phyloP scores from a whole-genome alignment of 1,140 invertebrate species.

The Calephelis virginiensis region DNA sequence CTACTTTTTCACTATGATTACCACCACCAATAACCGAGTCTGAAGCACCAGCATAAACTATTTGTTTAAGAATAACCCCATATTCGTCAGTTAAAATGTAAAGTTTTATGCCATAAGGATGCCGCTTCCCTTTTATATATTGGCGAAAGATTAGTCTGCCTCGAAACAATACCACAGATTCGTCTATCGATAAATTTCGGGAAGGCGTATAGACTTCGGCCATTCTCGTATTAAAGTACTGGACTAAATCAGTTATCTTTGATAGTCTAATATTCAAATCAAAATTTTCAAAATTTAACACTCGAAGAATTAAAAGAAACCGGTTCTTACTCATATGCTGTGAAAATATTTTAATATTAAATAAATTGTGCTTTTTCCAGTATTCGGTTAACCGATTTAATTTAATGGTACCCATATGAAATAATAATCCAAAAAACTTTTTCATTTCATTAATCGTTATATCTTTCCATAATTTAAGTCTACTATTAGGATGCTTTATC shows the following conservation, averaged over 20 bases:
- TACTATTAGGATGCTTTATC: background rate
- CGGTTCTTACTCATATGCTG: too few species aligned
- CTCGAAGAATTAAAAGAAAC: too few species aligned
- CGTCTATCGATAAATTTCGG: too few species aligned
- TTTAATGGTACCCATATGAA: background rate
- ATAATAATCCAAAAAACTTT: conserved; percentile 2
- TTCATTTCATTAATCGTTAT: conserved; percentile 2
- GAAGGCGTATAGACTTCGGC: too few species aligned
- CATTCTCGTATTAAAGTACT: too few species aligned
- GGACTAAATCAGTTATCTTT: too few species aligned
- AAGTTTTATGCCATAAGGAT: background rate
- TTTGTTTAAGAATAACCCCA: background rate
- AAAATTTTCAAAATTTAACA: too few species aligned
- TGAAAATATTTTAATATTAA: too few species aligned
- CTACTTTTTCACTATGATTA: background rate
- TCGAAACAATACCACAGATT: background rate
- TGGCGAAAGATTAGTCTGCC: background rate
- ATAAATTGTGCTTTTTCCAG: too few species aligned
- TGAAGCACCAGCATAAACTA: background rate
- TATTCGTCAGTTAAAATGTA: conserved; percentile 1
- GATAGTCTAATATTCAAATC: too few species aligned
- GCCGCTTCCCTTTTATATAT: background rate
- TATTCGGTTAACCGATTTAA: too few species aligned
- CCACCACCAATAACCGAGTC: background rate
- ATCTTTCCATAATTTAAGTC: conserved; percentile 1